Percentiles rank a stretch among this genome's conserved stretches.
Conservation (phyloP, 2,797 vertebrate genomes). For the Rhynchotus rufescens region DNA sequence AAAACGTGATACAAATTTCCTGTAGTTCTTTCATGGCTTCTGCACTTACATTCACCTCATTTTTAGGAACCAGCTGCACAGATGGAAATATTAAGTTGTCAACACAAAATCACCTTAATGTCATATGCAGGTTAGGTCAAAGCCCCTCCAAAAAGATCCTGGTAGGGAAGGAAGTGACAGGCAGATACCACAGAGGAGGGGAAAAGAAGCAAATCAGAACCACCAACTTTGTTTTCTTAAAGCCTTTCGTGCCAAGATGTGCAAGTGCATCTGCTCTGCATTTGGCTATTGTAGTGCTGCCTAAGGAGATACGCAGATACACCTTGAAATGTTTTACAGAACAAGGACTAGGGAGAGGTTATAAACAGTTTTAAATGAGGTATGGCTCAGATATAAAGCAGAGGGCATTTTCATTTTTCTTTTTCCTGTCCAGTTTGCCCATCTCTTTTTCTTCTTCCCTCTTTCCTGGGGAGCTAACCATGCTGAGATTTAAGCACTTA, state of each 20-base stretch:
- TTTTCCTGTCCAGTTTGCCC: not conserved
- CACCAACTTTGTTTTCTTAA: not conserved
- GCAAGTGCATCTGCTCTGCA: not conserved
- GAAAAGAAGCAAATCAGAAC: not conserved
- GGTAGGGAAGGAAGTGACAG: not conserved
- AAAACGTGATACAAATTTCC: not conserved
- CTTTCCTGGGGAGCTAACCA: conserved; percentile 13
- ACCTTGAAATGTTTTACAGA: not conserved
- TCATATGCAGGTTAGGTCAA: not conserved
- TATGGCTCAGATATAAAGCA: not conserved
- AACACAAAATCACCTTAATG: not conserved
- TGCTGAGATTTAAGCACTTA: not conserved
- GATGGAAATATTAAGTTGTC: not conserved
- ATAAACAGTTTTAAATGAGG: not conserved
- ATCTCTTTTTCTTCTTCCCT: not conserved
- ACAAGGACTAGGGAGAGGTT: not conserved
- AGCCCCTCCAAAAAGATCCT: not conserved
- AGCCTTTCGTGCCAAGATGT: not conserved
- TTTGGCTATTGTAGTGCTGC: not conserved
- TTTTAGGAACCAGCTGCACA: not conserved
- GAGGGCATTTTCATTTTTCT: not conserved
- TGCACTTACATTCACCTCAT: not conserved
- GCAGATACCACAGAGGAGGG: not conserved
- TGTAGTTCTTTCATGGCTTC: not conserved
- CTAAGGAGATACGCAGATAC: not conserved